These are phyloP conservation scores for Cephus nigrinus DNA, from an alignment of 2,888 invertebrate genomes.

Conservation along the genomic window DNA sequence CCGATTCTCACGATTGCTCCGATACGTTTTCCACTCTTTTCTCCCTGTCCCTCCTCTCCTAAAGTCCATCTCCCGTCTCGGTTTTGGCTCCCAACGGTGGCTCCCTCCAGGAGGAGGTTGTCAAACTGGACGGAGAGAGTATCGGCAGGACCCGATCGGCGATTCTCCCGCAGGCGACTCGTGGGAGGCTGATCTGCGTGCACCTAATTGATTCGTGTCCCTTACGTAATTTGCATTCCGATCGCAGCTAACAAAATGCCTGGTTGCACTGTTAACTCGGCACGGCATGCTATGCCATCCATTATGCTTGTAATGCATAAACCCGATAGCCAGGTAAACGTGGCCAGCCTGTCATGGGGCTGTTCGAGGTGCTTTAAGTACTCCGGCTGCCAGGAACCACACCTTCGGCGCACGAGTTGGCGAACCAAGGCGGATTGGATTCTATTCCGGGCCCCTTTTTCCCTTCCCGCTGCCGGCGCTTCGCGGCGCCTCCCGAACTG, in stretches of 20 bases:
- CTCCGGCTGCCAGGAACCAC: constrained; percentile 36
- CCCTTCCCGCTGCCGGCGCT: neutral
- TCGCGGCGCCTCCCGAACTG: neutral
- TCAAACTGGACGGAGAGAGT: neutral
- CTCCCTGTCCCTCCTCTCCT: too few species aligned
- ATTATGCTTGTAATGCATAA: constrained; percentile 44
- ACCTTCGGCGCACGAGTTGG: constrained; percentile 18
- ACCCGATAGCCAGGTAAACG: constrained; percentile 40
- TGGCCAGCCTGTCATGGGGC: neutral
- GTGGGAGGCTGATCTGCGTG: constrained; percentile 7
- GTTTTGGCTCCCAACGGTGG: neutral
- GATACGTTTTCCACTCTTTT: neutral
- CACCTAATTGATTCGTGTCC: constrained; percentile 37
- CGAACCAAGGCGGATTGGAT: neutral
- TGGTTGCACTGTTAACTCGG: constrained; percentile 38
- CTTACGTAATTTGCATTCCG: constrained; percentile 48
- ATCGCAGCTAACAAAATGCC: constrained; percentile 49
- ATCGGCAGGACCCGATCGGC: neutral
- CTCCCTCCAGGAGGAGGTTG: neutral
- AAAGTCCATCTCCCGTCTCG: neutral
- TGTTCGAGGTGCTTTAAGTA: constrained; percentile 4
- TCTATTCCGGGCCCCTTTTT: neutral
- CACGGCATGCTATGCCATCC: constrained; percentile 46
- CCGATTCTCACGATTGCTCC: neutral
- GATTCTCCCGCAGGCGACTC: neutral